These are phyloP conservation scores for Ceratothoa steindachneri DNA, from an alignment of 2,888 invertebrate species.

Conservation along the genomic window DNA sequence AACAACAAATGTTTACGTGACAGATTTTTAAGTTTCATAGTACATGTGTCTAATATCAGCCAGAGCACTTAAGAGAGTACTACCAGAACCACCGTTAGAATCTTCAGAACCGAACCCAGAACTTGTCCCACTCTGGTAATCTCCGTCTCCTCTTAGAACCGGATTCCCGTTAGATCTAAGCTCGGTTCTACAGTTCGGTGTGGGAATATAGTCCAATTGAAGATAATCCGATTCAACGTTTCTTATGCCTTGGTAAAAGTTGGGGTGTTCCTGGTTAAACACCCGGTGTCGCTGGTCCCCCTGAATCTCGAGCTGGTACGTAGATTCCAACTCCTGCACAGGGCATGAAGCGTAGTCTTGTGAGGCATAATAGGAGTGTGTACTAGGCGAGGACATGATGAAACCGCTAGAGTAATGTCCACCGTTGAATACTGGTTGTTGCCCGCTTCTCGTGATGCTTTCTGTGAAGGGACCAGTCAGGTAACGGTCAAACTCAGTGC, in stretches of 20 bases:
- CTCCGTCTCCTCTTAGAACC: not conserved
- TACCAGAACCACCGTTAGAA: slow-evolving; percentile 3
- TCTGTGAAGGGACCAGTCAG: slow-evolving; percentile 24
- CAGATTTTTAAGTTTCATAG: slow-evolving; percentile 31
- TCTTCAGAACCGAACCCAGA: not conserved
- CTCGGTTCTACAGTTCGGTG: not conserved
- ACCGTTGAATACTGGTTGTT: not conserved
- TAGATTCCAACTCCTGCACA: not conserved
- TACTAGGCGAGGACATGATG: not conserved
- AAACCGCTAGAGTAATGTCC: not conserved
- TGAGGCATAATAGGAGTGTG: not conserved
- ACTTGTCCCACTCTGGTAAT: not conserved
- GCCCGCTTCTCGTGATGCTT: not conserved
- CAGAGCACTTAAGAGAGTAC: slow-evolving; percentile 33
- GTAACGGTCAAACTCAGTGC: slow-evolving; percentile 41
- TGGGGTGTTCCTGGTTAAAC: not conserved
- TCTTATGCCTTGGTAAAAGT: not conserved
- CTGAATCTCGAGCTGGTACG: not conserved
- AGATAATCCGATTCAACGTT: not conserved
- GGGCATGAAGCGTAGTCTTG: not conserved
- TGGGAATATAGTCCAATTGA: not conserved
- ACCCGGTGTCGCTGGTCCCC: not conserved
- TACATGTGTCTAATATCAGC: slow-evolving; percentile 35
- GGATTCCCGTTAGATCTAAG: not conserved
- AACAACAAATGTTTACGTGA: not conserved